Percentiles rank a stretch among this genome's conserved stretches.
Evolutionary conservation across 2,888 invertebrate species (phyloP).

Genomic region (Heliconius cydno): DNA sequence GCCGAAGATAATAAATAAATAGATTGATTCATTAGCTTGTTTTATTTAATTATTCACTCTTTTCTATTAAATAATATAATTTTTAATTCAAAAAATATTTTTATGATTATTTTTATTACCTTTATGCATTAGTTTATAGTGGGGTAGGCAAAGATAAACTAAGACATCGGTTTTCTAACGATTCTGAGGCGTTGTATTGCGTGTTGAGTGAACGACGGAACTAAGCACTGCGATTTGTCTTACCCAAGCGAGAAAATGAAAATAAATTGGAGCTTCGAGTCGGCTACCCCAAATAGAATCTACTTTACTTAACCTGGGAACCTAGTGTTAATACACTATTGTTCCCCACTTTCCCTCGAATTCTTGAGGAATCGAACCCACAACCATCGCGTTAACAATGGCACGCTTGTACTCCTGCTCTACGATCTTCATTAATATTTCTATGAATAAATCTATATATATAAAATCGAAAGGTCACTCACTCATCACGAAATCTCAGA

Average conservation of each 20-base stretch:
- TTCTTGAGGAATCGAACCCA: too few relatives aligned
- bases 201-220: neutral
- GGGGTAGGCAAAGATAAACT: neutral
- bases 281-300: neutral
- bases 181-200: neutral
- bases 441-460: too few relatives aligned
- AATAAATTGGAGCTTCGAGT: neutral
- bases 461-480: too few relatives aligned
- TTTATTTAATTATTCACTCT: constrained; percentile 42
- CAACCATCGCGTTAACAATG: neutral
- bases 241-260: neutral
- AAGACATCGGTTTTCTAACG: neutral
- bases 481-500: too few relatives aligned
- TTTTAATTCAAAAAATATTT: neutral
- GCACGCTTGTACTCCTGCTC: too few relatives aligned
- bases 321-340: too few relatives aligned
- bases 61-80: neutral
- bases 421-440: too few relatives aligned
- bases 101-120: neutral
- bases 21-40: constrained; percentile 60
- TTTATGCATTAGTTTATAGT: too few relatives aligned
- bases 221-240: neutral
- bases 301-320: too few relatives aligned
- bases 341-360: too few relatives aligned
- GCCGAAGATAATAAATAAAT: constrained; percentile 72